A percentile compares a stretch with the other conserved stretches of the same genome.
phyloP scores from a whole-genome alignment of 1,140 invertebrate species.

The Platyscapa corneri region DNA sequence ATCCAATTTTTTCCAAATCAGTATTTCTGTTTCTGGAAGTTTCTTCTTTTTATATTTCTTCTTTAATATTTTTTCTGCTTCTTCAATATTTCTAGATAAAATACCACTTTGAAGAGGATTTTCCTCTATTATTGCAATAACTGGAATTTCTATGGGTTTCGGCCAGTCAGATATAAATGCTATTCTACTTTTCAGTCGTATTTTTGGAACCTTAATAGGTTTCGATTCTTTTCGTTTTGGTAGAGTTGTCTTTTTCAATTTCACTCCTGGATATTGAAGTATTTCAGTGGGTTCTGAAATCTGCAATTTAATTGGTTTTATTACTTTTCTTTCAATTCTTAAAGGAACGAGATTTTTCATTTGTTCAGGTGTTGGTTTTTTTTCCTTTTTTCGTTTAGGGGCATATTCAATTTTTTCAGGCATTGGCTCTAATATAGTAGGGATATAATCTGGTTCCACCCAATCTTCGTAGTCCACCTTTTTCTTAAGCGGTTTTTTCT shows the following conservation, averaged over 20 bases:
- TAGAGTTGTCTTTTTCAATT: constrained; percentile 78
- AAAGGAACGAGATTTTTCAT: constrained; percentile 63
- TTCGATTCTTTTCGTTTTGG: constrained; percentile 74
- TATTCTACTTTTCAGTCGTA: constrained; percentile 80
- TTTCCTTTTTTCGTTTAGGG: constrained; percentile 68
- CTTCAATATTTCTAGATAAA: constrained; percentile 81
- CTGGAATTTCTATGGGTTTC: constrained; percentile 73
- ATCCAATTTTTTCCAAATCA: constrained; percentile 70
- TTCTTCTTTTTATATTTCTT: constrained; percentile 75
- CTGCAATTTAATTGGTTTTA: constrained; percentile 71
- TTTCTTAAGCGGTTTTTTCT: constrained; percentile 65
- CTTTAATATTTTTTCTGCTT: constrained; percentile 79
- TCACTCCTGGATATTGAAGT: constrained; percentile 77
- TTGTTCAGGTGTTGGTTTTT: constrained; percentile 60
- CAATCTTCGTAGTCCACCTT: constrained; percentile 73
- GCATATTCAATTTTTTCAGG: constrained; percentile 72
- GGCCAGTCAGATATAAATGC: constrained; percentile 78
- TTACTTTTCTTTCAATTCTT: constrained; percentile 71
- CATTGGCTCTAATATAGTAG: constrained; percentile 70
- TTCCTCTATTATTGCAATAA: constrained; percentile 74
- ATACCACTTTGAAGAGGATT: constrained; percentile 78
- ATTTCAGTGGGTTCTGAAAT: constrained; percentile 69
- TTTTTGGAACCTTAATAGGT: constrained; percentile 76
- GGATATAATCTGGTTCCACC: constrained; percentile 71
- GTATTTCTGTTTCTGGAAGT: constrained; percentile 70